phyloP scores from a whole-genome alignment of 2,888 invertebrate species.

The Melangyna quadrimaculata region DNA sequence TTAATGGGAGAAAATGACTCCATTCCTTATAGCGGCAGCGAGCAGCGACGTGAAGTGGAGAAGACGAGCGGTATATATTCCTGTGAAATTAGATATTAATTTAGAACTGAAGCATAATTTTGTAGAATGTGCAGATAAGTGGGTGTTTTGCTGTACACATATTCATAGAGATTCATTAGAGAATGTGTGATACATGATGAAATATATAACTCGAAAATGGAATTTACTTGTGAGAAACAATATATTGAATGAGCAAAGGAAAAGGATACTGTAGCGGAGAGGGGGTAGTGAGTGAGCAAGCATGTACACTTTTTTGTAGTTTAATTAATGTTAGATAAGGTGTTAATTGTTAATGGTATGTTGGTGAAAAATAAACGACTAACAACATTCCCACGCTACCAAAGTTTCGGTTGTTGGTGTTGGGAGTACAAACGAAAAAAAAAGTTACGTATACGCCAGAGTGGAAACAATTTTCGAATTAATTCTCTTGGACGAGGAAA shows the following conservation, averaged over 20 bases:
- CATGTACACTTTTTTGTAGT: conserved; percentile 15
- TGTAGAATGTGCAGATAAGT: conserved; percentile 28
- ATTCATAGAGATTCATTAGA: not conserved
- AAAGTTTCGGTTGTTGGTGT: not conserved
- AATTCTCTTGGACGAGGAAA: conserved; percentile 10
- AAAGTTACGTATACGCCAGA: conserved; percentile 54
- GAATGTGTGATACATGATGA: conserved; percentile 1
- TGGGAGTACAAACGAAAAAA: not conserved
- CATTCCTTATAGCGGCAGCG: not conserved
- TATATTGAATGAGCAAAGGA: not conserved
- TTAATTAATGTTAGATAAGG: conserved; percentile 60
- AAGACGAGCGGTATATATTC: conserved; percentile 1
- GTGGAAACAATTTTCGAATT: conserved; percentile 33
- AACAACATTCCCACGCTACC: not conserved
- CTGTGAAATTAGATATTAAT: conserved; percentile 59
- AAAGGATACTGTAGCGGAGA: not conserved
- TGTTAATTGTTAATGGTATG: conserved; percentile 54
- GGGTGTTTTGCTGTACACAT: not conserved
- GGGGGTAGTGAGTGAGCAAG: not conserved
- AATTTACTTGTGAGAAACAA: conserved; percentile 19
- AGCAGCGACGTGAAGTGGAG: not conserved
- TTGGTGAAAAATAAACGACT: conserved; percentile 26
- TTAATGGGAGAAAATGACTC: conserved; percentile 60
- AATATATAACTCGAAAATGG: conserved; percentile 41
- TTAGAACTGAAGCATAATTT: conserved; percentile 50